phyloP scores from a whole-genome alignment of 2,888 invertebrate genomes.

The Himalopsyche japonica region DNA sequence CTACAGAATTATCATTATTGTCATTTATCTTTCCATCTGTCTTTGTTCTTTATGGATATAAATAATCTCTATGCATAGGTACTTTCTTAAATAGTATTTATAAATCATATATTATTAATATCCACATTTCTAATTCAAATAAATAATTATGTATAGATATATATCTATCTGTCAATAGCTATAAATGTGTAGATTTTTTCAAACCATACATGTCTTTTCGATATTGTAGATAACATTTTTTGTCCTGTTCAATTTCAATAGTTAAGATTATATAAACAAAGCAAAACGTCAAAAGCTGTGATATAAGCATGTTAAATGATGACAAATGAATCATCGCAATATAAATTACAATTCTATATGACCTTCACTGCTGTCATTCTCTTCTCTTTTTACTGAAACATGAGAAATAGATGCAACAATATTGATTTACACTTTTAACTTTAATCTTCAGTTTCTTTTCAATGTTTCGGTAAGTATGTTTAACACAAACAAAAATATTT shows the following conservation, averaged over 20 bases:
- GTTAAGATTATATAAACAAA: constrained; percentile 36
- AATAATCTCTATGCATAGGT: not conserved
- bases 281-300: constrained; percentile 41
- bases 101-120: not conserved
- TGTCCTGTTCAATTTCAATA: constrained; percentile 40
- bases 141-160: not conserved
- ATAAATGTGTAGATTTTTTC: constrained; percentile 1
- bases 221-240: constrained; percentile 26
- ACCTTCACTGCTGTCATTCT: not conserved
- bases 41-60: not conserved
- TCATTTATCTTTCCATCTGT: not conserved
- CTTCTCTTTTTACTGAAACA: not conserved
- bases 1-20: not conserved
- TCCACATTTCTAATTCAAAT: not conserved
- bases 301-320: constrained; percentile 38
- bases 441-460: not conserved
- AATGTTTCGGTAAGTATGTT: not conserved
- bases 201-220: constrained; percentile 6
- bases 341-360: constrained; percentile 8
- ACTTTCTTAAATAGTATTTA: not conserved
- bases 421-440: not conserved
- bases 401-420: not conserved
- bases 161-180: not conserved
- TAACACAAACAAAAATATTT: not conserved
- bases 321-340: constrained; percentile 18